Evolutionary conservation across 2,797 vertebrate species (phyloP).

Genomic region (Ambastaia sidthimunki): DNA sequence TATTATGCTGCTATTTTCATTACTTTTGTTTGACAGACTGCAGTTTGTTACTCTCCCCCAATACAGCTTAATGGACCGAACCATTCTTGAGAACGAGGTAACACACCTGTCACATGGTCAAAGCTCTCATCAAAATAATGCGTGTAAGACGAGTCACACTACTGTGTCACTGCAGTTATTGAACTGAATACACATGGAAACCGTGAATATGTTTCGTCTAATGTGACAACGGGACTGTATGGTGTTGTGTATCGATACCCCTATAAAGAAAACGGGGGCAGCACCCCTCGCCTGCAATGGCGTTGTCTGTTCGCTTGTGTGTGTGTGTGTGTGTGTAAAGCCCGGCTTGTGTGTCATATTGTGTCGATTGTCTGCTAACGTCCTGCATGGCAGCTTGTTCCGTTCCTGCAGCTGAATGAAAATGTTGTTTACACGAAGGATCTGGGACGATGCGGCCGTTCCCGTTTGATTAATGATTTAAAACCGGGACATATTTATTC

Average conservation of each 20-base stretch:
- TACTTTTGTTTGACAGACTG: slow-evolving; percentile 66
- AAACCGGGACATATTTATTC: slow-evolving; percentile 48
- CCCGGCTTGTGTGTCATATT: slow-evolving; percentile 67
- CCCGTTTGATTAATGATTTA: slow-evolving; percentile 42
- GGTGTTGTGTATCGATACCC: too few relatives aligned
- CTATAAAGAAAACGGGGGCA: slow-evolving; percentile 66
- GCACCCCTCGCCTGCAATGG: slow-evolving; percentile 79
- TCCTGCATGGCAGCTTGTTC: slow-evolving; percentile 56
- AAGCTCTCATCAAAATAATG: slow-evolving; percentile 20
- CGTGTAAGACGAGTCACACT: background rate
- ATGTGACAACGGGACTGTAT: slow-evolving; percentile 1
- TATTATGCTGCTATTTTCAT: slow-evolving; percentile 69
- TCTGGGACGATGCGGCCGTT: background rate
- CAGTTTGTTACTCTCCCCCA: slow-evolving; percentile 71
- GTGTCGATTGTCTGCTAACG: slow-evolving; percentile 64
- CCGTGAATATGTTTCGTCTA: slow-evolving; percentile 36
- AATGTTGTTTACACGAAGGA: slow-evolving; percentile 48
- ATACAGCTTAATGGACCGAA: slow-evolving; percentile 77
- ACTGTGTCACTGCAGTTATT: too few relatives aligned
- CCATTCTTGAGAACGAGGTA: slow-evolving; percentile 73
- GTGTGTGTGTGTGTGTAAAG: slow-evolving; percentile 56
- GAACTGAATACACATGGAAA: background rate
- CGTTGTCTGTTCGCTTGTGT: slow-evolving; percentile 68
- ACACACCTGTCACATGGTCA: slow-evolving; percentile 75
- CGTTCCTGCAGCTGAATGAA: slow-evolving; percentile 55